Evolutionary conservation across 2,888 invertebrate species (phyloP).

Genomic region (Hofmannophila pseudospretella): DNA sequence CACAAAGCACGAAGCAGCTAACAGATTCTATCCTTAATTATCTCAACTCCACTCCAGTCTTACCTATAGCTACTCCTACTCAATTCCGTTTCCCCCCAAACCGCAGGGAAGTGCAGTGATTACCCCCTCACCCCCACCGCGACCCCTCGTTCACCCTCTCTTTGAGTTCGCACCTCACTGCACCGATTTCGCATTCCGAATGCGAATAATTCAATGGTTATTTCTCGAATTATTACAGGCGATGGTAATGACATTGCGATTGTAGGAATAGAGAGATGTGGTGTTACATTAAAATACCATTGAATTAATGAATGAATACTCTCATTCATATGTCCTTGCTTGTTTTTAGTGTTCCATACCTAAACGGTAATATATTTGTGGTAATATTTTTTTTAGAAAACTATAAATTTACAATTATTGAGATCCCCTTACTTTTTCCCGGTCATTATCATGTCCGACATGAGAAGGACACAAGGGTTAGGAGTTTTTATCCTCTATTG

Average conservation of each 20-base stretch:
- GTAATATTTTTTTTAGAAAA: no score
- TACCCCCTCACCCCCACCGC: slow-evolving; percentile 6
- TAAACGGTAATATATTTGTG: no score
- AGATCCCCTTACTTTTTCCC: no score
- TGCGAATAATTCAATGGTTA: slow-evolving; percentile 26
- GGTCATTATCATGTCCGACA: no score
- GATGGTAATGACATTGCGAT: slow-evolving; percentile 13
- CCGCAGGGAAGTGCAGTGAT: slow-evolving; percentile 12
- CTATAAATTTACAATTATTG: no score
- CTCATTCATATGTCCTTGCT: no score
- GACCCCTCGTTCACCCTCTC: slow-evolving; percentile 8
- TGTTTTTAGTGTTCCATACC: no score
- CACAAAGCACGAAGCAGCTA: no score
- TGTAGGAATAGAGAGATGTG: not conserved
- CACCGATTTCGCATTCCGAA: slow-evolving; percentile 35
- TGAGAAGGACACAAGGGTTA: no score
- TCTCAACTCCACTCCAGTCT: not conserved
- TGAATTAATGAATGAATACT: no score
- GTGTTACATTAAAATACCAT: no score
- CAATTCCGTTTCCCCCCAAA: not conserved
- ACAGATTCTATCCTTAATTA: not conserved
- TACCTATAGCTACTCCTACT: not conserved
- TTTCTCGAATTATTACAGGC: slow-evolving; percentile 16
- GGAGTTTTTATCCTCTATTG: no score
- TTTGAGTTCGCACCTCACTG: slow-evolving; percentile 45